phyloP scores from a whole-genome alignment of 2,888 invertebrate species.

The Drosophila setosimentum region DNA sequence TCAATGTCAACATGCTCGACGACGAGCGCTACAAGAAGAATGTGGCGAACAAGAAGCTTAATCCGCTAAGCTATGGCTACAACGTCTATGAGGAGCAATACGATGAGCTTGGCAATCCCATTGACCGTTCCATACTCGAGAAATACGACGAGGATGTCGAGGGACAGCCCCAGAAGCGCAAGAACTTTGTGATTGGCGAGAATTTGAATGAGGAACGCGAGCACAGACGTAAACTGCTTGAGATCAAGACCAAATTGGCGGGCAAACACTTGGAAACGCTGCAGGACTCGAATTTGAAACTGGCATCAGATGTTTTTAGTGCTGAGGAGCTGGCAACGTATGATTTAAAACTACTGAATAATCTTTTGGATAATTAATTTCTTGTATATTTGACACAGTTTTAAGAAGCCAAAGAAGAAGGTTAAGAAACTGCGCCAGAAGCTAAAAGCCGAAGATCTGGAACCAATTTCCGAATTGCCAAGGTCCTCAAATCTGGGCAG shows the following conservation, averaged over 20 bases:
- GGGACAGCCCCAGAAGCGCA: slow-evolving; percentile 87
- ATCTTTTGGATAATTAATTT: not conserved
- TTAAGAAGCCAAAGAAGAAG: slow-evolving; percentile 94
- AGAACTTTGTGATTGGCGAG: slow-evolving; percentile 92
- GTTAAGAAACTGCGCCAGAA: slow-evolving; percentile 89
- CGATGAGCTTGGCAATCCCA: slow-evolving; percentile 89
- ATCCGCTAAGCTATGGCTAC: slow-evolving; percentile 92
- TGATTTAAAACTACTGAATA: slow-evolving; percentile 15
- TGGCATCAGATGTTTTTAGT: slow-evolving; percentile 96
- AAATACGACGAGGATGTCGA: slow-evolving; percentile 96
- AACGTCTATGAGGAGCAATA: slow-evolving; percentile 92
- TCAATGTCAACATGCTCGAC: slow-evolving; percentile 96
- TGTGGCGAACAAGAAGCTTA: slow-evolving; percentile 92
- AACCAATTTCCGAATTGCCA: slow-evolving; percentile 84
- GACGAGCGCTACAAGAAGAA: slow-evolving; percentile 94
- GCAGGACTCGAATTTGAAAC: slow-evolving; percentile 87
- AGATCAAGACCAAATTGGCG: slow-evolving; percentile 88
- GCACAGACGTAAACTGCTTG: slow-evolving; percentile 84
- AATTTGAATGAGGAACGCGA: slow-evolving; percentile 87
- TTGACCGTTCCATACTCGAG: slow-evolving; percentile 89
- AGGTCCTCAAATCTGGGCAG: slow-evolving; percentile 80
- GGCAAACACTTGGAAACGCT: slow-evolving; percentile 91
- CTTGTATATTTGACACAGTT: slow-evolving; percentile 82
- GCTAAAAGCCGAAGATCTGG: slow-evolving; percentile 91
- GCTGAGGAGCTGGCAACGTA: slow-evolving; percentile 93